These are phyloP conservation scores for Dendroctonus valens DNA, from an alignment of 1,140 invertebrate genomes.

Conservation along the genomic window DNA sequence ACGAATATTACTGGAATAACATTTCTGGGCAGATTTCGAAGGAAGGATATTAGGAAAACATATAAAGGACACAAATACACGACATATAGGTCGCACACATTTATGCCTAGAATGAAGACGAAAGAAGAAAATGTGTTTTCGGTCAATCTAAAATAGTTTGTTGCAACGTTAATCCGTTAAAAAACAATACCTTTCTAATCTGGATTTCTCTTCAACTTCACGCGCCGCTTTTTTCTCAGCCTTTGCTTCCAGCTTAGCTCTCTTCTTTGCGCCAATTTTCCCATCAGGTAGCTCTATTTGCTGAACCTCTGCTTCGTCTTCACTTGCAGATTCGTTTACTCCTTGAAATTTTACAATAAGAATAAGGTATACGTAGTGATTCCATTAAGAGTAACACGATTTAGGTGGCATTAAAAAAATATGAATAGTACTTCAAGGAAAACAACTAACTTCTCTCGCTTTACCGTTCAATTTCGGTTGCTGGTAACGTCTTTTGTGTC, in stretches of 20 bases:
- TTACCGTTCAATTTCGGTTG: no score
- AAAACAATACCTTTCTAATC: constrained; percentile 58
- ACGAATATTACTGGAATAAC: no score
- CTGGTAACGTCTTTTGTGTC: no score
- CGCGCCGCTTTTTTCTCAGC: constrained; percentile 83
- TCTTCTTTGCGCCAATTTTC: constrained; percentile 92
- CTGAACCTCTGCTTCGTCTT: constrained; percentile 50
- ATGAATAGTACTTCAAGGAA: no score
- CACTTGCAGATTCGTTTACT: constrained; percentile 45
- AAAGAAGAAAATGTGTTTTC: background rate
- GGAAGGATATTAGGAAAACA: no score
- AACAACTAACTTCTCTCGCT: no score
- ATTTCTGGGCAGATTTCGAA: no score
- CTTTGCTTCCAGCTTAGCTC: constrained; percentile 88
- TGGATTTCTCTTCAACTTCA: constrained; percentile 71
- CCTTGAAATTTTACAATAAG: no score
- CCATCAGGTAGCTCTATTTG: constrained; percentile 53
- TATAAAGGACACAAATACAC: no score
- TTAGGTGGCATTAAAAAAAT: background rate
- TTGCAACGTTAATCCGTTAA: background rate
- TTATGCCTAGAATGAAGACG: no score
- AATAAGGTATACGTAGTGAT: background rate
- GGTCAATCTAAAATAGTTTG: background rate
- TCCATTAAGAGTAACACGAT: background rate
- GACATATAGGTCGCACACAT: no score